Evolutionary conservation across 30 jellyfish, hydroid and myxozoan species (phyloP).

Genomic region (Nemopilema nomurai): DNA sequence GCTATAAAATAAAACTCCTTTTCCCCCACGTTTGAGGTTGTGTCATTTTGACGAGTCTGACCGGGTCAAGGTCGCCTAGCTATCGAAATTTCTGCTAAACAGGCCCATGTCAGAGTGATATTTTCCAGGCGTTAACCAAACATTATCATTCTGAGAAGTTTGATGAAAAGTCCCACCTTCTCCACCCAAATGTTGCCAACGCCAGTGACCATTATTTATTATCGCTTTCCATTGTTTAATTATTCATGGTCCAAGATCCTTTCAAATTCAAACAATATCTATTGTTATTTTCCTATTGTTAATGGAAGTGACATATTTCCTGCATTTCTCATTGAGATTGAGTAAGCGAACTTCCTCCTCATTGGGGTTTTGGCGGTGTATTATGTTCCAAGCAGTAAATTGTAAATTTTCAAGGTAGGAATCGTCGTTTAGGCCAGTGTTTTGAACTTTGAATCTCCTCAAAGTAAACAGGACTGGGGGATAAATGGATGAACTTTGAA

Average conservation of each 20-base stretch:
- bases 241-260: neutral
- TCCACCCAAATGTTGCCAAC: neutral
- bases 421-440: neutral
- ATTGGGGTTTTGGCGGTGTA: constrained; percentile 6
- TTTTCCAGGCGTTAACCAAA: neutral
- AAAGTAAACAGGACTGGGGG: neutral
- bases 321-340: neutral
- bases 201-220: neutral
- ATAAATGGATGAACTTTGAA: neutral
- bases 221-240: neutral
- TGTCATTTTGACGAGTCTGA: too few relatives aligned
- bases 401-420: neutral
- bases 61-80: too few relatives aligned
- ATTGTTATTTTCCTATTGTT: neutral
- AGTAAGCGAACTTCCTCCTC: constrained; percentile 45
- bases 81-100: too few relatives aligned
- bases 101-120: too few relatives aligned
- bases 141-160: neutral
- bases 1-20: too few relatives aligned
- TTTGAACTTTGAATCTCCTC: neutral
- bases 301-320: constrained; percentile 45
- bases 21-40: too few relatives aligned
- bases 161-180: neutral
- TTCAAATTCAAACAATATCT: neutral
- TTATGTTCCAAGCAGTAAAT: neutral